These are phyloP conservation scores for Phymastichus coffea DNA, from an alignment of 1,140 invertebrate genomes.

Conservation along the genomic window DNA sequence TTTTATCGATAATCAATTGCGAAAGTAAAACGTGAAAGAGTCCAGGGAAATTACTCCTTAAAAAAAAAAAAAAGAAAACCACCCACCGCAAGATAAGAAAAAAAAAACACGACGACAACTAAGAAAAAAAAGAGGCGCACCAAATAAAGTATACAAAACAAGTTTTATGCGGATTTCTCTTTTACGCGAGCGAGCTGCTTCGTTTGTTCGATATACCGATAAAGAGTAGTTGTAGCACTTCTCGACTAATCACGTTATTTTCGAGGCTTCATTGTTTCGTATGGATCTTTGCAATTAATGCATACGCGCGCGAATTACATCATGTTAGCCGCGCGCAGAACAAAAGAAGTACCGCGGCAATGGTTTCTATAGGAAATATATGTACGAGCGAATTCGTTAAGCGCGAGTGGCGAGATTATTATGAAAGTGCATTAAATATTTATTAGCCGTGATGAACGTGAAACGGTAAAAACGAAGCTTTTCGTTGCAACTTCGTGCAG, in stretches of 20 bases:
- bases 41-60: too few species aligned
- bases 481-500: too few species aligned
- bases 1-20: too few species aligned
- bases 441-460: not conserved
- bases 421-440: constrained; percentile 18
- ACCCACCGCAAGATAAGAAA: too few species aligned
- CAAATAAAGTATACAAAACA: not conserved
- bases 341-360: not conserved
- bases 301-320: not conserved
- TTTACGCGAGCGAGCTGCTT: not conserved
- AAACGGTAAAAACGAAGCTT: not conserved
- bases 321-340: not conserved
- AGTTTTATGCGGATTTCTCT: constrained; percentile 21
- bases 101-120: too few species aligned
- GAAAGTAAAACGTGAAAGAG: too few species aligned
- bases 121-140: not conserved
- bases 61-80: too few species aligned
- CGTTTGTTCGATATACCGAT: not conserved
- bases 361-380: not conserved
- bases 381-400: not conserved
- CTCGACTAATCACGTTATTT: constrained; percentile 15
- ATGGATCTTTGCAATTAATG: not conserved
- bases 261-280: not conserved
- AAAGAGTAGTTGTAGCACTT: not conserved
- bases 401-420: not conserved